phyloP scores from a whole-genome alignment of 30 jellyfish, hydroid and myxozoan species.

The Hydractinia symbiolongicarpus region DNA sequence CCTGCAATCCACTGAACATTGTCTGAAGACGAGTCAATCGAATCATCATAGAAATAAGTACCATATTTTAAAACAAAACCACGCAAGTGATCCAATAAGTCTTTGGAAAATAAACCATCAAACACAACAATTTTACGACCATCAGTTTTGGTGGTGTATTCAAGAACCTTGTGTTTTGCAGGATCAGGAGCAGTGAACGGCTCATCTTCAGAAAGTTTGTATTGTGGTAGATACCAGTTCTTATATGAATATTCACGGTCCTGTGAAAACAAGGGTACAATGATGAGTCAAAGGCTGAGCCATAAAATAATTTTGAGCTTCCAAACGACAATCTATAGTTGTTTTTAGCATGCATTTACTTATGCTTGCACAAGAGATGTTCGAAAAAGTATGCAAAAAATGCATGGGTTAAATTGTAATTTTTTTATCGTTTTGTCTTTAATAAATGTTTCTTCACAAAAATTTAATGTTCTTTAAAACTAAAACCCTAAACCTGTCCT shows the following conservation, averaged over 20 bases:
- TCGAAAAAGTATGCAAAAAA: too few species aligned
- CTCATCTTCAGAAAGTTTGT: constrained; percentile 27
- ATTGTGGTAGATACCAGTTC: constrained; percentile 68
- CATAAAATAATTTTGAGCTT: too few species aligned
- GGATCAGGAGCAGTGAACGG: constrained; percentile 51
- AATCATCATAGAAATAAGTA: constrained; percentile 67
- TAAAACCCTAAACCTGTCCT: too few species aligned
- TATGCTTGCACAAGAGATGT: too few species aligned
- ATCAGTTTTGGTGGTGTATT: constrained; percentile 53
- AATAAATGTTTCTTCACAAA: too few species aligned
- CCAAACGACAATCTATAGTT: too few species aligned
- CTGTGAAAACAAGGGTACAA: not conserved
- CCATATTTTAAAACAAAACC: constrained; percentile 78
- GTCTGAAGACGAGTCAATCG: constrained; percentile 73
- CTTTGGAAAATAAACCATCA: constrained; percentile 73
- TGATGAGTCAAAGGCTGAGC: not conserved
- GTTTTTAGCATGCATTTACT: too few species aligned
- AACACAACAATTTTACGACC: constrained; percentile 64
- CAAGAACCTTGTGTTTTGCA: constrained; percentile 48
- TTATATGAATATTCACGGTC: constrained; percentile 46
- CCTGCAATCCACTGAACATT: constrained; percentile 98
- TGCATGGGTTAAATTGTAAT: too few species aligned
- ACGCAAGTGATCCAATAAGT: constrained; percentile 70
- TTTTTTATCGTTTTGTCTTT: too few species aligned
- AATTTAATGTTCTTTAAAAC: too few species aligned